A percentile compares a stretch with the other conserved stretches of the same genome.
These are phyloP conservation scores for Leptodirus hochenwartii DNA, from an alignment of 2,888 invertebrate species.

Conservation along the genomic window DNA sequence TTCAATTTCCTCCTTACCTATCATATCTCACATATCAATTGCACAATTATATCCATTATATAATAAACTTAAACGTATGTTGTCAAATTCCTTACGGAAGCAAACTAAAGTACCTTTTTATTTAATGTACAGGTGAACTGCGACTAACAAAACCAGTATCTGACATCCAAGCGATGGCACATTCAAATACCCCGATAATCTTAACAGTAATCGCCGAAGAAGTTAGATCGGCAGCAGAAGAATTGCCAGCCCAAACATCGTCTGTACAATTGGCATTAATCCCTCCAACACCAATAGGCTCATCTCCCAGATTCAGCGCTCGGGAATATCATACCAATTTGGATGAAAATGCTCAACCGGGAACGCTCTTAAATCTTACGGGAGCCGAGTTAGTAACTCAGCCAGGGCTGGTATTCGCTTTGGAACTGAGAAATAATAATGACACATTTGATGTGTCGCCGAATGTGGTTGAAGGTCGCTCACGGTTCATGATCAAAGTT, in stretches of 20 bases:
- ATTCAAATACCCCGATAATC: slow-evolving; percentile 67
- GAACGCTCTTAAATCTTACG: slow-evolving; percentile 38
- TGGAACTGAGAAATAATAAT: slow-evolving; percentile 61
- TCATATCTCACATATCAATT: too few relatives aligned
- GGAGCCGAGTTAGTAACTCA: slow-evolving; percentile 19
- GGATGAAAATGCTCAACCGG: slow-evolving; percentile 66
- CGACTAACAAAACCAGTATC: slow-evolving; percentile 51
- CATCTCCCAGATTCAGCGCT: slow-evolving; percentile 22
- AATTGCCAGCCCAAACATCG: slow-evolving; percentile 53
- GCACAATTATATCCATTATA: too few relatives aligned
- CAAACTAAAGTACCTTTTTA: too few relatives aligned
- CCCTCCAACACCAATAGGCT: slow-evolving; percentile 23
- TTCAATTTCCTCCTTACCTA: too few relatives aligned
- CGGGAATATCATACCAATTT: slow-evolving; percentile 52
- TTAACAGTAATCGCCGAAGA: slow-evolving; percentile 76
- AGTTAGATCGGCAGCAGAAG: slow-evolving; percentile 51
- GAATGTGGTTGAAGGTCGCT: slow-evolving; percentile 57
- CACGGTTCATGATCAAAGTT: slow-evolving; percentile 66
- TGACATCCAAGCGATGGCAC: slow-evolving; percentile 62
- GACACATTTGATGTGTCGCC: slow-evolving; percentile 81
- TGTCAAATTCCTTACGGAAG: too few relatives aligned
- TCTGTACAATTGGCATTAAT: slow-evolving; percentile 71
- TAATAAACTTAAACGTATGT: too few relatives aligned
- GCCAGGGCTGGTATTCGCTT: slow-evolving; percentile 51
- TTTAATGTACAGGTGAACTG: slow-evolving; percentile 41